These are phyloP conservation scores for Brachypalpus laphriformis DNA, from an alignment of 2,888 invertebrate genomes.

Conservation along the genomic window DNA sequence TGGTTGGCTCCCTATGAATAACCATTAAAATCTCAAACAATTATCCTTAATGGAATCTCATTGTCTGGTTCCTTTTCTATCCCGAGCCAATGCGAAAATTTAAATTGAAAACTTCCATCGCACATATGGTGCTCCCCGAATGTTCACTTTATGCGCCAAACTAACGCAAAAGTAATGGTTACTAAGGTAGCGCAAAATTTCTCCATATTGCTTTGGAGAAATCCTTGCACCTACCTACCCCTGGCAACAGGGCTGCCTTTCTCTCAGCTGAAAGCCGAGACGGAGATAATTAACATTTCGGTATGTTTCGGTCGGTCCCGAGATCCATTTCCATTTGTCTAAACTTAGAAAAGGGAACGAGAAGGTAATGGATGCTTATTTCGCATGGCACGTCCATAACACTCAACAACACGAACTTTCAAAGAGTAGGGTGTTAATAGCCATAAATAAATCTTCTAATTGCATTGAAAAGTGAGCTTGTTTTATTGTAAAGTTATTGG, in stretches of 20 bases:
- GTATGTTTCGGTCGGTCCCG: conserved; percentile 1
- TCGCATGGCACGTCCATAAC: conserved; percentile 9
- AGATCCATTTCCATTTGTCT: conserved; percentile 28
- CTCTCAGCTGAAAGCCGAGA: not conserved
- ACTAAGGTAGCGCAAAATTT: conserved; percentile 22
- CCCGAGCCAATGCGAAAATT: conserved; percentile 10
- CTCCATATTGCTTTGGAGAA: not conserved
- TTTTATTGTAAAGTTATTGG: conserved; percentile 17
- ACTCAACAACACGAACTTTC: not conserved
- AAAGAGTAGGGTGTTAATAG: conserved; percentile 31
- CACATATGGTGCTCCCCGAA: conserved; percentile 45
- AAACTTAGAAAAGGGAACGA: not conserved
- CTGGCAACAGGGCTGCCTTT: not conserved
- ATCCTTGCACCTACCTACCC: not conserved
- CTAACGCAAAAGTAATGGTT: conserved; percentile 28
- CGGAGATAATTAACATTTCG: conserved; percentile 30
- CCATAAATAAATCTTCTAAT: conserved; percentile 48
- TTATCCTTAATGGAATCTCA: conserved; percentile 55
- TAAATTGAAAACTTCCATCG: conserved; percentile 62
- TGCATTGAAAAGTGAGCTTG: conserved; percentile 23
- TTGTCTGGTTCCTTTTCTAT: conserved; percentile 11
- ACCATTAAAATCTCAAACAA: conserved; percentile 50
- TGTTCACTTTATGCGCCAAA: conserved; percentile 41
- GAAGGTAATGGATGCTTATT: not conserved
- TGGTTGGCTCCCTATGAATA: conserved; percentile 13